Evolutionary conservation across 2,113 vertebrate species (phyloP), one percentile per base, ranked within the genome.

Genomic region (Psilopsiagon aurifrons): DNA sequence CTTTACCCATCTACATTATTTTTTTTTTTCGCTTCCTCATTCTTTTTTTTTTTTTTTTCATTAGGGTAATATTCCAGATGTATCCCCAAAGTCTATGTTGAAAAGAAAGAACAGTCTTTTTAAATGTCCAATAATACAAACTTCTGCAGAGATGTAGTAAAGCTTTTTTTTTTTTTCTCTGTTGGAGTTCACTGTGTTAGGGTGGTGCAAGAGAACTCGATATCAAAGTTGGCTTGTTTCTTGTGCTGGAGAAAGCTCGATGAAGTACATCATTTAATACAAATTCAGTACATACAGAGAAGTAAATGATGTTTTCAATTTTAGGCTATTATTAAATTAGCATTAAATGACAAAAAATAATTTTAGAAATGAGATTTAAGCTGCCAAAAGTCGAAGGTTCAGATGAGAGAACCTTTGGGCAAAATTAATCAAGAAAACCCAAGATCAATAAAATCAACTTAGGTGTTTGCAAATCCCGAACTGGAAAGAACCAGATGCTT

Each of bases 401-500:
- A 55, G 14, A 47, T 68, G 43, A 86, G 51, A 71, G 51, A 86
- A 54, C 51, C 28, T 90, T 90, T 64, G 60, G 39, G 28, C 55
- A 88, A 69, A 90, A 74, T 46, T 80, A 63, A 60, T 73, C 25
- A 80, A 35, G 17, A 71, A 83, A 90, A 67, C 19, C 18, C n/a
- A 75, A 92, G 25, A 67, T 92, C 43, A 71, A 18, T 92, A 83
- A 88, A 86, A 83, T 86, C 51, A 73, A 25, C 16, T 86, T 49
- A 24, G 46, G 6, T 49, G n/a, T 83, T 93, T 81, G 60, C 47
- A 91, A 70, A 77, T 86, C 63, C 59, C 63, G 68, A 93, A 90
- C 29, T 49, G 51, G 76, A 77, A 83, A 77, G 67, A 92, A 70
- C 19, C n/a, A 80, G 67, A 60, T 93, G 55, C 67, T 95, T 89